Percentiles rank a stretch among this genome's conserved stretches.
phyloP scores from a whole-genome alignment of 2,113 vertebrate genomes.

The Hemichromis elongatus region DNA sequence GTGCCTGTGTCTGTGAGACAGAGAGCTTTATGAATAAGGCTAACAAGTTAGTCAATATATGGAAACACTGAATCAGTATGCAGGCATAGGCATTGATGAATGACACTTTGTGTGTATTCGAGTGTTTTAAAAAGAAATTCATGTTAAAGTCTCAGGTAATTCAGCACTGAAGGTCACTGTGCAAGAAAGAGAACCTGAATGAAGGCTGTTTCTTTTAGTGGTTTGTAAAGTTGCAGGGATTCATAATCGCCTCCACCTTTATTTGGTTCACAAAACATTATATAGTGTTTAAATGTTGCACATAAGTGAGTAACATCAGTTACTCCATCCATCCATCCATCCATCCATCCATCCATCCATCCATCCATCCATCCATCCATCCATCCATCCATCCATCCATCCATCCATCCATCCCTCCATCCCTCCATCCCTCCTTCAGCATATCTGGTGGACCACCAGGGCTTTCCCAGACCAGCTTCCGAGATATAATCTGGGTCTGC shows the following conservation, averaged over 20 bases:
- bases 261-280: background rate
- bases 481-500: no score
- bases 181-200: background rate
- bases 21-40: slow-evolving; percentile 8
- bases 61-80: slow-evolving; percentile 9
- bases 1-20: background rate
- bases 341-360: no score
- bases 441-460: no score
- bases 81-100: background rate
- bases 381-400: no score
- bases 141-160: background rate
- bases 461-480: no score
- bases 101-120: background rate
- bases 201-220: background rate
- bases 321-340: no score
- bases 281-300: background rate
- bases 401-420: no score
- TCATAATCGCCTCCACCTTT: background rate
- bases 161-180: background rate
- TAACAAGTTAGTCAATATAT: slow-evolving; percentile 30
- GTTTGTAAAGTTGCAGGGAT: background rate
- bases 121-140: slow-evolving; percentile 18
- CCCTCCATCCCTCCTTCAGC: no score
- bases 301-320: background rate
- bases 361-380: no score